These are phyloP conservation scores for Eciton burchellii DNA, from an alignment of 1,140 invertebrate genomes.

Conservation along the genomic window DNA sequence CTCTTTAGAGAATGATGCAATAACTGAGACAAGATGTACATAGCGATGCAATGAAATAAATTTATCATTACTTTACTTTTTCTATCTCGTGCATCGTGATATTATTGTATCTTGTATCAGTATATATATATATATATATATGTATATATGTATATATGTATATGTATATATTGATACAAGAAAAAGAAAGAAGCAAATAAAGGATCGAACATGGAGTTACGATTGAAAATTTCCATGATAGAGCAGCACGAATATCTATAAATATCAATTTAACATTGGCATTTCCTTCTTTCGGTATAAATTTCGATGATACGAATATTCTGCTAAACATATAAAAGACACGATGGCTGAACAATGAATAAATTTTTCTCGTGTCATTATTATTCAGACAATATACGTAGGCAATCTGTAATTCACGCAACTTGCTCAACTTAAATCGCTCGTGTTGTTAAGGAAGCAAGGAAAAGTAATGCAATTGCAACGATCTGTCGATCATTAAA, in stretches of 20 bases:
- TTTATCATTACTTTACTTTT: neutral
- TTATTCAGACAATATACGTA: slow-evolving; percentile 42
- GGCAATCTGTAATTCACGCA: slow-evolving; percentile 18
- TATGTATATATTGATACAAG: neutral
- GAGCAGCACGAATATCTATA: neutral
- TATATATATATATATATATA: too few species aligned
- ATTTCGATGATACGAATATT: slow-evolving; percentile 15
- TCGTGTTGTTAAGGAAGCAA: slow-evolving; percentile 44
- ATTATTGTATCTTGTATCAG: slow-evolving; percentile 56
- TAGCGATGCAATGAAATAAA: slow-evolving; percentile 53
- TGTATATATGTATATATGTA: too few species aligned
- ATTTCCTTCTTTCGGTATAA: neutral
- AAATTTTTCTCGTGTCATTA: slow-evolving; percentile 8
- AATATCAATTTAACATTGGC: neutral
- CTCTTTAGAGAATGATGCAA: slow-evolving; percentile 22
- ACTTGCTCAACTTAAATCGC: slow-evolving; percentile 27
- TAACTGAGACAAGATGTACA: slow-evolving; percentile 16
- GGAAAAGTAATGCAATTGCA: neutral
- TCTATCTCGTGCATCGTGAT: slow-evolving; percentile 19
- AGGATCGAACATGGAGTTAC: neutral
- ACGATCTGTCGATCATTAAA: slow-evolving; percentile 21
- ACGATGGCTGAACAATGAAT: neutral
- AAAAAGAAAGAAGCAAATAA: neutral
- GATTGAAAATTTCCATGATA: neutral
- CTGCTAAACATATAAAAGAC: neutral